Percentiles rank a stretch among this genome's conserved stretches.
Conservation (phyloP, 2,113 vertebrate species). For the Chloroceryle aenea region DNA sequence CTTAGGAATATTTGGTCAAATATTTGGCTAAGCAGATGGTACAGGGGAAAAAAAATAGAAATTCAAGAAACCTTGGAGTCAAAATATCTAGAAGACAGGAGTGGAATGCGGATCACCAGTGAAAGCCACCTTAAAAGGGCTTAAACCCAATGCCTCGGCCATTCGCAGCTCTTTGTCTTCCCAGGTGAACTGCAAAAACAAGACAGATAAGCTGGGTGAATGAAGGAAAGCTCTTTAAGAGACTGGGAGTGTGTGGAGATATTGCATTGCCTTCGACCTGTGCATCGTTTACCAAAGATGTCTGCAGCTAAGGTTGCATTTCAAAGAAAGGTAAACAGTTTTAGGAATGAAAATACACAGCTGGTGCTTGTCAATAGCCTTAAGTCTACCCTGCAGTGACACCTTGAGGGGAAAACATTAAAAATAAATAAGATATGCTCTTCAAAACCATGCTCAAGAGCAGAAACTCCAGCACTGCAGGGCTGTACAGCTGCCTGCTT, state of each 20-base stretch:
- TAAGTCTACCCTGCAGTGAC: conserved; percentile 65
- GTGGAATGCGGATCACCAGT: neutral
- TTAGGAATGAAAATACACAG: neutral
- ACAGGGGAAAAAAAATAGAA: neutral
- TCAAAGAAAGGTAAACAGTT: conserved; percentile 1
- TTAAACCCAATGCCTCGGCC: neutral
- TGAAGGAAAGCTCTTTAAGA: neutral
- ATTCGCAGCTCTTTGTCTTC: neutral
- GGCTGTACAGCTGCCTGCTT: neutral
- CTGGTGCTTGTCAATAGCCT: neutral
- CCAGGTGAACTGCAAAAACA: neutral
- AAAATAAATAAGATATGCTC: conserved; percentile 38
- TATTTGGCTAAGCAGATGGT: neutral
- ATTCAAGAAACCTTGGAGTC: neutral
- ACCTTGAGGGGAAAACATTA: conserved; percentile 65
- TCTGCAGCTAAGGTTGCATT: neutral
- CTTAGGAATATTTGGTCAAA: neutral
- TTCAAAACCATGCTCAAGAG: neutral
- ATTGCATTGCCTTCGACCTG: neutral
- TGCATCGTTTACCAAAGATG: neutral
- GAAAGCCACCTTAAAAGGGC: neutral
- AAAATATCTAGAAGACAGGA: neutral
- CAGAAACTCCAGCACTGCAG: neutral
- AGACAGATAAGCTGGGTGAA: neutral
- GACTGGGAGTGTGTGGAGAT: neutral